A percentile compares a stretch with the other conserved stretches of the same genome.
Evolutionary conservation across 2,113 vertebrate species (phyloP).

Genomic region (Xiphophorus maculatus): DNA sequence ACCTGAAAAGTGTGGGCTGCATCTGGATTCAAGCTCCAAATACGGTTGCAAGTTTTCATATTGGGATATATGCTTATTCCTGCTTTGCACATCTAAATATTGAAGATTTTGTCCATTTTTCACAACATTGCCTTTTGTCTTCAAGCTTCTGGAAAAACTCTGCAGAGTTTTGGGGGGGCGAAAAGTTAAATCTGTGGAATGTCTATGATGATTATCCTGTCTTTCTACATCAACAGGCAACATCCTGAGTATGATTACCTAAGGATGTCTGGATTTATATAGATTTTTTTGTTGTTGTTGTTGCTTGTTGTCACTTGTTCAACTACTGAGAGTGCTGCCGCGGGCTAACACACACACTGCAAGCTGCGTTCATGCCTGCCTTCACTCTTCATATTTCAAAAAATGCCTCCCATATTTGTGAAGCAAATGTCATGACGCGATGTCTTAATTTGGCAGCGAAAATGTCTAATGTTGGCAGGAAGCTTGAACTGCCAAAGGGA

Average conservation of each 20-base stretch:
- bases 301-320: conserved; percentile 13
- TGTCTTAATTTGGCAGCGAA: conserved; percentile 43
- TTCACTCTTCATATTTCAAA: conserved; percentile 39
- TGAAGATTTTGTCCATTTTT: neutral
- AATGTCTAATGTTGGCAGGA: conserved; percentile 53
- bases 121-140: neutral
- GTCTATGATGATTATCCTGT: neutral
- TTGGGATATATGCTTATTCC: neutral
- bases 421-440: conserved; percentile 45
- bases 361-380: conserved; percentile 17
- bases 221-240: conserved; percentile 23
- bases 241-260: neutral
- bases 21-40: neutral
- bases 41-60: neutral
- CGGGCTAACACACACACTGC: conserved; percentile 9
- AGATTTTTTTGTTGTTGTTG: conserved; percentile 14
- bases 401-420: conserved; percentile 52
- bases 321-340: conserved; percentile 2
- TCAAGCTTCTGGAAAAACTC: neutral
- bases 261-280: conserved; percentile 5
- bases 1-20: neutral
- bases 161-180: neutral
- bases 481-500: conserved; percentile 47
- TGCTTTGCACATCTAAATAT: neutral
- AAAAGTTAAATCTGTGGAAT: neutral